These are phyloP conservation scores for Catocala nupta DNA, from an alignment of 2,888 invertebrate genomes.

Conservation along the genomic window DNA sequence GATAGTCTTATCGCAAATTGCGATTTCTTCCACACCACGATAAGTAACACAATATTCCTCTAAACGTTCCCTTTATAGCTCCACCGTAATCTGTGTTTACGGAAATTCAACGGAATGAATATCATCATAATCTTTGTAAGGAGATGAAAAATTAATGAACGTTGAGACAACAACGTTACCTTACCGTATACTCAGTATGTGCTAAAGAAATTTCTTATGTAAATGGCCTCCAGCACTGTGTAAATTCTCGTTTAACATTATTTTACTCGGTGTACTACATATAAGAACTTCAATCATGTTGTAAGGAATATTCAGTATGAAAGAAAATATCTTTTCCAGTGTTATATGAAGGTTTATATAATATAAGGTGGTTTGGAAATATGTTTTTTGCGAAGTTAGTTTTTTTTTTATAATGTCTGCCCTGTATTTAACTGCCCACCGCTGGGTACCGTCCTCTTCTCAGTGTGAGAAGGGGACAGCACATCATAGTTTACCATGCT, in stretches of 20 bases:
- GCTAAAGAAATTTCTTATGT: slow-evolving; percentile 9
- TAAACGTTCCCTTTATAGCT: background rate
- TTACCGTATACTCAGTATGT: slow-evolving; percentile 9
- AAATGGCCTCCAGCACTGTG: slow-evolving; percentile 6
- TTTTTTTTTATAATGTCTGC: too few species aligned
- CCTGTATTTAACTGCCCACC: too few species aligned
- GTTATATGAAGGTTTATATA: too few species aligned
- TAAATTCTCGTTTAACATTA: slow-evolving; percentile 22
- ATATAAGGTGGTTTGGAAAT: too few species aligned
- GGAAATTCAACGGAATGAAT: slow-evolving; percentile 40
- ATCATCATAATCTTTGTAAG: slow-evolving; percentile 43
- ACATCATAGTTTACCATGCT: too few species aligned
- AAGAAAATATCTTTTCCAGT: background rate
- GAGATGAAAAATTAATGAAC: slow-evolving; percentile 48
- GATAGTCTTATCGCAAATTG: too few species aligned
- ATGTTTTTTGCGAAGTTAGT: too few species aligned
- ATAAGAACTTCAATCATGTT: background rate
- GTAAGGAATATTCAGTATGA: background rate
- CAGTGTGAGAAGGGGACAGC: too few species aligned
- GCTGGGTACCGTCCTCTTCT: too few species aligned
- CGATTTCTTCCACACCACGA: too few species aligned
- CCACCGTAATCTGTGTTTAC: slow-evolving; percentile 23
- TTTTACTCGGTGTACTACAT: slow-evolving; percentile 24
- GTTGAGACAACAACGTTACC: slow-evolving; percentile 42
- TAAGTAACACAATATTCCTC: background rate